These are phyloP conservation scores for Synchiropus splendidus DNA, from an alignment of 2,113 vertebrate genomes.

Conservation along the genomic window DNA sequence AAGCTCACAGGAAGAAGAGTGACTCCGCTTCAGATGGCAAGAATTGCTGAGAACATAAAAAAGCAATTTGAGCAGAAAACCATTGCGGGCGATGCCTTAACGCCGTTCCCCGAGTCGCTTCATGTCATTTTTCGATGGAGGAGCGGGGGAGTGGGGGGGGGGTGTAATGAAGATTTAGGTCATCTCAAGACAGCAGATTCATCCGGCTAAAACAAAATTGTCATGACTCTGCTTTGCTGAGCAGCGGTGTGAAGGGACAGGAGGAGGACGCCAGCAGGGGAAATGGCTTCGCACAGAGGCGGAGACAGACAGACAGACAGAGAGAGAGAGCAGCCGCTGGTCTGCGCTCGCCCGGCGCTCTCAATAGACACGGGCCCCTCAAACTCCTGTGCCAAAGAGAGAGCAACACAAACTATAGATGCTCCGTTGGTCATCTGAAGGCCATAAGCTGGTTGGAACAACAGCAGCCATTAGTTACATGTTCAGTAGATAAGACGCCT, in stretches of 20 bases:
- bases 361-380: too few species aligned
- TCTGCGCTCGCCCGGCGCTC: conserved; percentile 34
- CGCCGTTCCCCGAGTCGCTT: conserved; percentile 21
- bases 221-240: conserved; percentile 47
- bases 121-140: conserved; percentile 16
- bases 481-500: too few species aligned
- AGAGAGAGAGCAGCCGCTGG: conserved; percentile 46
- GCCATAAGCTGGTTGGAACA: too few species aligned
- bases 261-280: conserved; percentile 39
- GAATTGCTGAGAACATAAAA: neutral
- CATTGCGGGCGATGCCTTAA: conserved; percentile 24
- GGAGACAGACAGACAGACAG: too few species aligned
- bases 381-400: too few species aligned
- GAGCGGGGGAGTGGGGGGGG: neutral
- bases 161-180: conserved; percentile 43
- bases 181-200: conserved; percentile 42
- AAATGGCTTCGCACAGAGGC: conserved; percentile 41
- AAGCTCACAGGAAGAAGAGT: conserved; percentile 7
- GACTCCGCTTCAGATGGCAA: conserved; percentile 6
- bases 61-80: conserved; percentile 23
- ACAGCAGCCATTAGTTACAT: too few species aligned
- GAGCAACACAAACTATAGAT: too few species aligned
- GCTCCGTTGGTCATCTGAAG: too few species aligned
- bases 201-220: conserved; percentile 51
- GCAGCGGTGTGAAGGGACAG: conserved; percentile 37